These are phyloP conservation scores for Latheticus oryzae DNA, from an alignment of 2,888 invertebrate genomes.

Conservation along the genomic window DNA sequence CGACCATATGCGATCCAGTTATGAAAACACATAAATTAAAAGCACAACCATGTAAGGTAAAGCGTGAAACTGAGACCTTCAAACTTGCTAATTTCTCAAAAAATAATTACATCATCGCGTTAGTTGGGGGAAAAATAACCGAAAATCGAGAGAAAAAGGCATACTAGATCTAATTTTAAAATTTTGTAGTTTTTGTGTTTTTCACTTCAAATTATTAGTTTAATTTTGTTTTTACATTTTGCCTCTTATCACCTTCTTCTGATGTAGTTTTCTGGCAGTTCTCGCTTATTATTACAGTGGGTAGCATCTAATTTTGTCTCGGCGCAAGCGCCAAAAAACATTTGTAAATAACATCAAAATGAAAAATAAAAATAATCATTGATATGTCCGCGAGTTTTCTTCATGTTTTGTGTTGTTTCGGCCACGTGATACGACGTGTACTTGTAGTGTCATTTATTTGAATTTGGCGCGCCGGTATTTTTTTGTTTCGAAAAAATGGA, in stretches of 20 bases:
- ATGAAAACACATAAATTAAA: slow-evolving; percentile 27
- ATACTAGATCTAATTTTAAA: too few species aligned
- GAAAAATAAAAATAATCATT: slow-evolving; percentile 41
- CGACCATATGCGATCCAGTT: slow-evolving; percentile 12
- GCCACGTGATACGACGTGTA: slow-evolving; percentile 29
- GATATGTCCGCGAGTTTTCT: slow-evolving; percentile 40
- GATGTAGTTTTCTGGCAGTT: slow-evolving; percentile 22
- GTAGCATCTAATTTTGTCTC: slow-evolving; percentile 57
- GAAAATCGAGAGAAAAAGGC: too few species aligned
- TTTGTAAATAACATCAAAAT: slow-evolving; percentile 42
- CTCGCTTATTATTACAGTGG: slow-evolving; percentile 49
- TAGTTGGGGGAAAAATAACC: neutral
- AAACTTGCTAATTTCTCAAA: slow-evolving; percentile 12
- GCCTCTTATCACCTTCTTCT: too few species aligned
- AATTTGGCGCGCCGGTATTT: slow-evolving; percentile 49
- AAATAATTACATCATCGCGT: slow-evolving; percentile 22
- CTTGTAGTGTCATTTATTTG: slow-evolving; percentile 46
- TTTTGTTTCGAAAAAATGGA: slow-evolving; percentile 71
- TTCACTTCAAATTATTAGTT: neutral
- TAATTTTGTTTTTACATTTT: too few species aligned
- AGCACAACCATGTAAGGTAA: slow-evolving; percentile 20
- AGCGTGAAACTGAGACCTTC: slow-evolving; percentile 30
- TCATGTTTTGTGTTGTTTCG: slow-evolving; percentile 36
- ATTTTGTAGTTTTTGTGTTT: too few species aligned
- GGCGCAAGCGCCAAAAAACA: slow-evolving; percentile 56